Conservation (phyloP, 2,113 vertebrate species). For the Syngnathus typhle region DNA sequence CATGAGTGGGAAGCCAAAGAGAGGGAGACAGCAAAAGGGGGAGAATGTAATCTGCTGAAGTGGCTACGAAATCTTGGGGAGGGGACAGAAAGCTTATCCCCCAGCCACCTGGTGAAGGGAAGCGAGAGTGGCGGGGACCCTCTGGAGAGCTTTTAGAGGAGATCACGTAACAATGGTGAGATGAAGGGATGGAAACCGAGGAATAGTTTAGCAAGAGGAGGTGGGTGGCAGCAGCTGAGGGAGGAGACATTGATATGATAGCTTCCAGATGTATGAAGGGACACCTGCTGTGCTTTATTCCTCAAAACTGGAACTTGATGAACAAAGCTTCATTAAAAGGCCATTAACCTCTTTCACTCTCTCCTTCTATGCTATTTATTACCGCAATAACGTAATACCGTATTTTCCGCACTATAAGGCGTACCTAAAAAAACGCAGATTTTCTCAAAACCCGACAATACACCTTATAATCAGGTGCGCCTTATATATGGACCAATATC, state of each 20-base stretch:
- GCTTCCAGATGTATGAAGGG: conserved; percentile 65
- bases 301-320: conserved; percentile 32
- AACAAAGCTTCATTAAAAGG: conserved; percentile 44
- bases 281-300: conserved; percentile 62
- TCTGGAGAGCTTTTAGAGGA: conserved; percentile 57
- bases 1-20: conserved; percentile 45
- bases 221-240: conserved; percentile 31
- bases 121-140: conserved; percentile 32
- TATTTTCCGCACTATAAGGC: no score
- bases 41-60: conserved; percentile 56
- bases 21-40: conserved; percentile 36
- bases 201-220: conserved; percentile 28
- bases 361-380: conserved; percentile 23
- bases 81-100: conserved; percentile 65
- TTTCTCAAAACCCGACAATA: no score
- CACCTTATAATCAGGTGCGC: no score
- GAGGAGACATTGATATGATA: conserved; percentile 54
- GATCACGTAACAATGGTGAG: conserved; percentile 67
- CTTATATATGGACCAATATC: no score
- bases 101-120: conserved; percentile 65
- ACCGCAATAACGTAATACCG: no score
- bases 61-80: conserved; percentile 51
- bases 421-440: no score
- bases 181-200: conserved; percentile 54
- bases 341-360: conserved; percentile 19